Evolutionary conservation across 2,797 vertebrate genomes (phyloP), one percentile per base, ranked within the genome.

Genomic region (Cryptoprocta ferox): DNA sequence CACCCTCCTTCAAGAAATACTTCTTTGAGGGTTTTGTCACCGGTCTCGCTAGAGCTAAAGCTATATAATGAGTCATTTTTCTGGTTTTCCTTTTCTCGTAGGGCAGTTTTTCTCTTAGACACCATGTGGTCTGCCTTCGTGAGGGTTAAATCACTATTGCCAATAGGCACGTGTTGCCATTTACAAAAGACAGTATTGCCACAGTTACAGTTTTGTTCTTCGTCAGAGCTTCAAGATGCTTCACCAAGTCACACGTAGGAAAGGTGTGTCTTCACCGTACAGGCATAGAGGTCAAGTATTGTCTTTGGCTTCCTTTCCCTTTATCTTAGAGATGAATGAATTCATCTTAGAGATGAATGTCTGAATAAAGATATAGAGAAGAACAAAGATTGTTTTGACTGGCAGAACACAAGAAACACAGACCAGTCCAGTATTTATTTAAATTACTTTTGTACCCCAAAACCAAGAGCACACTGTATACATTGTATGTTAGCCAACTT

Each of bases 21-120:
- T 91, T 79, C 56, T 89, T 35, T 32, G 75, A 56, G 18, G 48
- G 71, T 53, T 96, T 82, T 81, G 71, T 75, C 8, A 32, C 39
- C 15, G 1, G 73, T 86, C 71, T 88, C 78, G 26, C 50, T 89
- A 59, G 88, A 90, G 79, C 91, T 96, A 68, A 93, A 15, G 73
- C 59, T 66, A 9, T 50, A 32, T 14, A 30, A 32, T 78, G 75
- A 95, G 82, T 96, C 89, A 80, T 39, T 95, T 92, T 75, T 83
- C 32, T 50, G 35, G 42, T 80, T 53, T 37, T 39, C n/a, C 70
- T 80, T 94, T 87, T 42, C 65, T 86, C 45, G 28, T 35, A 89
- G 79, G 56, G 26, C 66, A 82, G 35, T 76, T 80, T 97, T 68
- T 91, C 87, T 97, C 83, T 92, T 88, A 70, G 56, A 61, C 19